These are phyloP conservation scores for Chiridota heheva DNA, from an alignment of 35 echinoderm and acorn worm genomes.

Conservation along the genomic window DNA sequence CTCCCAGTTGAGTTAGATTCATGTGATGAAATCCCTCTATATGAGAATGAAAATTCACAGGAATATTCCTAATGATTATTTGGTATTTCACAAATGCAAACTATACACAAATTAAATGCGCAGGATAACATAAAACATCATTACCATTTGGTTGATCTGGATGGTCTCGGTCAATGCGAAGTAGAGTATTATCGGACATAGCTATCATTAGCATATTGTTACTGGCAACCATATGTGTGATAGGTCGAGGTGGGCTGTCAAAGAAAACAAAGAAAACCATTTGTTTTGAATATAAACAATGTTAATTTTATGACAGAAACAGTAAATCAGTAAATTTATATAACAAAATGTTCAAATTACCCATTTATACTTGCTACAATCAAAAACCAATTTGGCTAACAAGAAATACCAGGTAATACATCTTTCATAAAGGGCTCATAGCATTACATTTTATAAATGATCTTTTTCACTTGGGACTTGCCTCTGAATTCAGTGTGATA, in stretches of 20 bases:
- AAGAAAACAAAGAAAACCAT: not conserved
- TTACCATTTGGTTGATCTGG: conserved; percentile 93
- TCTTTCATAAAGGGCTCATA: not conserved
- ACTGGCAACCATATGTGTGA: conserved; percentile 88
- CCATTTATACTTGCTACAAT: too few species aligned
- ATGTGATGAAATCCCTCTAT: too few species aligned
- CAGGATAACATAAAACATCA: not conserved
- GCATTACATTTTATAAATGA: not conserved
- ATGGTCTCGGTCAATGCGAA: conserved; percentile 91
- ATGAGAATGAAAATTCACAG: too few species aligned
- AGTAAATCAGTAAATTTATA: conserved; percentile 14
- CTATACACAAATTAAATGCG: too few species aligned
- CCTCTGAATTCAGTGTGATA: too few species aligned
- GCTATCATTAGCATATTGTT: conserved; percentile 99
- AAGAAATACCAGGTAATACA: not conserved
- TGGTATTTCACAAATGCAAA: too few species aligned
- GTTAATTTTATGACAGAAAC: not conserved
- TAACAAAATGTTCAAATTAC: too few species aligned
- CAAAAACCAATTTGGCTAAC: not conserved
- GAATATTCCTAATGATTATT: too few species aligned
- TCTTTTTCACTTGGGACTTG: too few species aligned
- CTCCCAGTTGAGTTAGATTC: too few species aligned
- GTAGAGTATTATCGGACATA: conserved; percentile 77
- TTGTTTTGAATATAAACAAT: not conserved
- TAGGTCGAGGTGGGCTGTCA: conserved; percentile 79